phyloP scores from a whole-genome alignment of 2,113 vertebrate genomes.

The Acinonyx jubatus region DNA sequence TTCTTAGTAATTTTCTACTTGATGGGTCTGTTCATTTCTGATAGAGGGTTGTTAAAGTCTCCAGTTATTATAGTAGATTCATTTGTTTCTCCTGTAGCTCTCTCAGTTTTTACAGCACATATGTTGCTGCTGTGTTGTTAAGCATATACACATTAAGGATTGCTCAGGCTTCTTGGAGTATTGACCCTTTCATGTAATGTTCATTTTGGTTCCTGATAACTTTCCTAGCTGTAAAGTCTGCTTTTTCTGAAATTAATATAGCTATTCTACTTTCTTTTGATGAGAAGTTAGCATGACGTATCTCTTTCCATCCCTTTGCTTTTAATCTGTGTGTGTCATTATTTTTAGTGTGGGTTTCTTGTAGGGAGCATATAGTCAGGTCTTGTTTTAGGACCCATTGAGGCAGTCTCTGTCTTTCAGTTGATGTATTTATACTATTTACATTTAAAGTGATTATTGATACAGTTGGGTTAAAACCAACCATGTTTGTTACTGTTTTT shows the following conservation, averaged over 20 bases:
- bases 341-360: background rate
- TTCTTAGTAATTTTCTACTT: background rate
- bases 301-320: background rate
- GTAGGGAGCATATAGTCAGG: background rate
- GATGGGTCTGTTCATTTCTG: background rate
- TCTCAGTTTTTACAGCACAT: background rate
- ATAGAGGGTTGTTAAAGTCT: background rate
- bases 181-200: background rate
- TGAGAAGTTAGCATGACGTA: background rate
- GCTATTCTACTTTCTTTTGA: background rate
- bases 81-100: background rate
- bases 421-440: background rate
- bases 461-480: background rate
- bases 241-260: background rate
- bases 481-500: background rate
- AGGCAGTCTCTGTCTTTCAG: background rate
- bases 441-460: background rate
- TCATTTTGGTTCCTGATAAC: background rate
- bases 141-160: background rate
- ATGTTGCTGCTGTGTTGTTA: background rate
- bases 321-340: background rate
- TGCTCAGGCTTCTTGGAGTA: background rate
- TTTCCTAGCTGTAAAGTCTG: background rate
- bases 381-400: background rate
- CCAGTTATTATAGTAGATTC: background rate